Evolutionary conservation across 2,797 vertebrate species (phyloP), one percentile per base, ranked within the genome.

Genomic region (Allochrocebus solatus): DNA sequence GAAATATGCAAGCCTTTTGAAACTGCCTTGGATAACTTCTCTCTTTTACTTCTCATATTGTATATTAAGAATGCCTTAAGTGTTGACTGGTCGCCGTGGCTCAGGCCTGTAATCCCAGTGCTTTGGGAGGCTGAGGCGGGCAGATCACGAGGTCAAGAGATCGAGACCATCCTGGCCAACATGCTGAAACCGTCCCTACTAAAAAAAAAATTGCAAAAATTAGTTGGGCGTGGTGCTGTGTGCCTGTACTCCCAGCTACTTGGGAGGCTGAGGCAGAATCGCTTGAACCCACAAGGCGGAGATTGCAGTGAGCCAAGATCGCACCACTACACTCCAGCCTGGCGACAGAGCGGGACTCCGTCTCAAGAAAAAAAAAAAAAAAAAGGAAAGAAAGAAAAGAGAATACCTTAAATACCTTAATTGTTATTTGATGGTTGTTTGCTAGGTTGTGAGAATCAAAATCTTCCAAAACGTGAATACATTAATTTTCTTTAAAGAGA

Each of bases 1-100:
- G 61, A 96, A 96, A 93, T 79, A 95, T 79, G 33, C 59, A 80
- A 50, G 57, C 9, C 50, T 92, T 95, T 75, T 70, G 28, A 92
- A 95, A 92, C 28, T 87, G 17, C 17, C 41, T 79, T n/a, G 24
- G 21, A 41, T 91, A 43, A 17, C 11, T 64, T 90, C 30, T 92
- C 41, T 94, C 24, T 94, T 30, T 57, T 36, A 72, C 13, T 78
- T 80, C 28, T 91, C 82, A 75, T 55, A 59, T 41, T 67, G 16
- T 41, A 36, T 76, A 55, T 70, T 95, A 95, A n/a, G 16, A 64
- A 91, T 84, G 53, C 5, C 8, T 64, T 87, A 76, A 26, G 9
- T 87, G 92, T 91, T 96, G 64, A 33, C 33, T 67, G 64, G 33
- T 33, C 16, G 0, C 33, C 7, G 16, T n/a, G 64, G 33, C 64